phyloP scores from a whole-genome alignment of 2,113 vertebrate genomes.

The Picathartes gymnocephalus region DNA sequence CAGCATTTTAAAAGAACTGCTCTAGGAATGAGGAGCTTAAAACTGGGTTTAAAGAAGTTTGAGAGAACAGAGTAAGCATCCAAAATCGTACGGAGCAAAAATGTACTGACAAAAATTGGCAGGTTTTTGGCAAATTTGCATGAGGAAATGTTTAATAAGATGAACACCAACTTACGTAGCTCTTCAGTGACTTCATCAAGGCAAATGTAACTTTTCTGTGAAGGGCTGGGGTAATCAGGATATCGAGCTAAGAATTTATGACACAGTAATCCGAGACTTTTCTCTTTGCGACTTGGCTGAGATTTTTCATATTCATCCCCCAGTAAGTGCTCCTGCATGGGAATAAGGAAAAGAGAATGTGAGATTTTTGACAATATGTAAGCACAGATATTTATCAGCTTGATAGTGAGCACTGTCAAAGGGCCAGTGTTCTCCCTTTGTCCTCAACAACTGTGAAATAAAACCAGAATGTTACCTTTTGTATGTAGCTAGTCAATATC shows the following conservation, averaged over 20 bases:
- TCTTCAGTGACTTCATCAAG: constrained; percentile 92
- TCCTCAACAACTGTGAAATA: not conserved
- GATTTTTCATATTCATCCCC: constrained; percentile 88
- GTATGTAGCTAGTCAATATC: not conserved
- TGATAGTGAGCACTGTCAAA: not conserved
- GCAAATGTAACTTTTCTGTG: constrained; percentile 84
- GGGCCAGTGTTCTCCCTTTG: not conserved
- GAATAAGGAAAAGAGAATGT: not conserved
- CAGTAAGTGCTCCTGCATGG: constrained; percentile 77
- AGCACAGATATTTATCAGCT: not conserved
- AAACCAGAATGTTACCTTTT: not conserved
- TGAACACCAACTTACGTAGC: constrained; percentile 80
- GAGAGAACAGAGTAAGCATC: not conserved
- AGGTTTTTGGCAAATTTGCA: not conserved
- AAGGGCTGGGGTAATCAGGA: constrained; percentile 83
- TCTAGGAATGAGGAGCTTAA: not conserved
- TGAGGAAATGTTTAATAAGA: not conserved
- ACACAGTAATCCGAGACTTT: constrained; percentile 92
- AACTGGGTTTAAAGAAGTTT: not conserved
- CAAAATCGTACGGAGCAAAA: not conserved
- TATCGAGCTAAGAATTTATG: constrained; percentile 92
- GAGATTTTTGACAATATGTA: not conserved
- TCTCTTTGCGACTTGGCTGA: constrained; percentile 91
- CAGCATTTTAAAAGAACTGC: not conserved
- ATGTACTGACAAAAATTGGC: accelerated